Base-by-base conservation (phyloP, 1,140 invertebrate species). In the Drosophila willistoni region DNA sequence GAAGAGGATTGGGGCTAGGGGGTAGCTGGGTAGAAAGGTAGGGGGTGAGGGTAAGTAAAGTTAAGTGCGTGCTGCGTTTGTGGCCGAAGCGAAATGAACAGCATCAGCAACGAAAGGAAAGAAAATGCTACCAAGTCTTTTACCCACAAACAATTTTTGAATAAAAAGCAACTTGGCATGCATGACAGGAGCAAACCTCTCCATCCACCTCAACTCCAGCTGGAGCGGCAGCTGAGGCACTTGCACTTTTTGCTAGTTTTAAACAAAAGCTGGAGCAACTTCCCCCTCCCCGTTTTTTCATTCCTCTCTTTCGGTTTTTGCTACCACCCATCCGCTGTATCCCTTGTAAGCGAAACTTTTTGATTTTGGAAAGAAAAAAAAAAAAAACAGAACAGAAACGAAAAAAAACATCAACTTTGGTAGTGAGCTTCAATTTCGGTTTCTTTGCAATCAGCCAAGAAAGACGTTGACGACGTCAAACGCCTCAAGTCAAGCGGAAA, bases 61-160 rank as follows among this genome's bases (percentile, higher is more conserved):
- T 86, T 87, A 86, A 86, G 83, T 86, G 83, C 83, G 83, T 86
- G 83, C 83, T 72, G 83, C 79, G 79, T 86, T 86, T 86, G 84
- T 56, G 84, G 83, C 84, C 59, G 59, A 47, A 39, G 73, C 76
- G 56, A 86, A 86, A 86, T 87, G 83, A 86, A 86, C 79, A 79
- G 57, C 59, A 62, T 64, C 65, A 77, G 47, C 57, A 74, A 39
- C 56, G 78, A 81, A 84, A 86, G 81, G 60, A 68, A 67, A 69
- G 65, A 83, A 81, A 75, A 78, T 51, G 44, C 44, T 51, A 51
- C 17, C 44, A 51, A 51, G 44, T 4, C 44, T 51, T 22, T 22
- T 64, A 67, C 68, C 70, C 73, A 77, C 79, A 86, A 87, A 89
- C 83, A 86, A 51, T 79, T 87, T 79, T 54, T 66, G 74, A 60